These are phyloP conservation scores for Armadillidium nasatum DNA, from an alignment of 1,140 invertebrate genomes.

Conservation along the genomic window DNA sequence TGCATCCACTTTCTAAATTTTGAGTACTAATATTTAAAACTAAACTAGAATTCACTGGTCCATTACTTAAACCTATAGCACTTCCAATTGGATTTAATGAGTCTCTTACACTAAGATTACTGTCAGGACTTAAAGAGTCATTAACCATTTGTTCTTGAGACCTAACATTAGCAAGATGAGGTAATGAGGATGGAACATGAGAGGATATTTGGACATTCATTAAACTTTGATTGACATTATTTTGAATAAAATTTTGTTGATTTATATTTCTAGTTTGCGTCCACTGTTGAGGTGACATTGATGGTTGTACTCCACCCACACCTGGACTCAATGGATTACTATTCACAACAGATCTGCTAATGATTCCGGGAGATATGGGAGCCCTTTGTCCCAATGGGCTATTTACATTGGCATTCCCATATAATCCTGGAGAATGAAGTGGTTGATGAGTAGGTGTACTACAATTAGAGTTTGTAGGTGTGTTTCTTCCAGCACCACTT, in stretches of 20 bases:
- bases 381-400: constrained; percentile 37
- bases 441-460: constrained; percentile 37
- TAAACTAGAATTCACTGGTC: constrained; percentile 2
- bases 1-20: not conserved
- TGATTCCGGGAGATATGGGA: constrained; percentile 41
- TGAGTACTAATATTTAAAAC: not conserved
- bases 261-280: constrained; percentile 3
- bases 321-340: constrained; percentile 41
- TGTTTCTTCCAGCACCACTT: constrained; percentile 32
- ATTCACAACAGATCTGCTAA: constrained; percentile 26
- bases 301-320: constrained; percentile 32
- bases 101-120: not conserved
- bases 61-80: constrained; percentile 10
- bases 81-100: constrained; percentile 1
- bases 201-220: not conserved
- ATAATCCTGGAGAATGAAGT: constrained; percentile 37
- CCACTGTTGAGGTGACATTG: constrained; percentile 44
- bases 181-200: constrained; percentile 7
- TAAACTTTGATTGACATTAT: not conserved
- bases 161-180: not conserved
- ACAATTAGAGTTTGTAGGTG: constrained; percentile 31
- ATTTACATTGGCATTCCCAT: constrained; percentile 33
- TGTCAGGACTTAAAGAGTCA: constrained; percentile 7
- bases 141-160: not conserved
- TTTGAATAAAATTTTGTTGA: not conserved